Conservation (phyloP, 2,113 vertebrate genomes). For the Rostratula benghalensis region DNA sequence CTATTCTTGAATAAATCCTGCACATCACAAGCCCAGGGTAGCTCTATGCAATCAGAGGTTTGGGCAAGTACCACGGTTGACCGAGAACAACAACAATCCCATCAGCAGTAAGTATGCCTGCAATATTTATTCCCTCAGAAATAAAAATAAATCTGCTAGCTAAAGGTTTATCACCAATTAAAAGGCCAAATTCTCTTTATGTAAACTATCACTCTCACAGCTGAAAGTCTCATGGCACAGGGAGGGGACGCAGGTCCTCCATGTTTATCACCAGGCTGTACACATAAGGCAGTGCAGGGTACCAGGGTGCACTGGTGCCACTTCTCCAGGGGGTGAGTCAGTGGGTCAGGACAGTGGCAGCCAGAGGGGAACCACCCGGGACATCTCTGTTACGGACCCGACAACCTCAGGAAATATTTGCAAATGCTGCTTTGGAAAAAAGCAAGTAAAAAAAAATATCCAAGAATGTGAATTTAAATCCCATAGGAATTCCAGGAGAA, state of each 20-base stretch:
- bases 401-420: background rate
- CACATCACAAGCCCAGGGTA: background rate
- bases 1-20: background rate
- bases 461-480: background rate
- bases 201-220: background rate
- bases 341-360: background rate
- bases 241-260: fast-evolving
- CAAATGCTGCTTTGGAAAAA: background rate
- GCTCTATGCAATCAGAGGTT: background rate
- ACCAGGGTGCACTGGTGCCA: background rate
- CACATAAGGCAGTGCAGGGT: background rate
- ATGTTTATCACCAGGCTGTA: fast-evolving
- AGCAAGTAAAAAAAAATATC: background rate
- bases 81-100: background rate
- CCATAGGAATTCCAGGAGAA: background rate
- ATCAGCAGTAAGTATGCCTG: background rate
- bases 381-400: fast-evolving
- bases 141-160: background rate
- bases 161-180: background rate
- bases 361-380: background rate
- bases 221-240: background rate
- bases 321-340: fast-evolving
- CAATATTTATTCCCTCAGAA: background rate
- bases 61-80: fast-evolving
- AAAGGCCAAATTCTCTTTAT: background rate